Percentiles rank a stretch among this genome's conserved stretches.
Evolutionary conservation across 1,140 invertebrate species (phyloP).

Genomic region (Diorhabda elongata): DNA sequence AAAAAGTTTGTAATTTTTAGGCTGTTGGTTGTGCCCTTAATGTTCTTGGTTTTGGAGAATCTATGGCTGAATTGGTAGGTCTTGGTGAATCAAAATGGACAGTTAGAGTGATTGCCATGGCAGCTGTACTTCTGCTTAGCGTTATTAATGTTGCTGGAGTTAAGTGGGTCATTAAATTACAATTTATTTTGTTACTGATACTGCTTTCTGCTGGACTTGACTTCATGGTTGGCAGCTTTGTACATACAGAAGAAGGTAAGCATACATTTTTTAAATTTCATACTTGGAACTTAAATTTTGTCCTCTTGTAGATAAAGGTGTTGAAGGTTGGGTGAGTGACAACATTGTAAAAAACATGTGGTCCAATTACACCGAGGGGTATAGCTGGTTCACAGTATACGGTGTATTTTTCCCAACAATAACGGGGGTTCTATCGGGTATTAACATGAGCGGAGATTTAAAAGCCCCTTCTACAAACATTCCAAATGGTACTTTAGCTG

Average conservation of each 20-base stretch:
- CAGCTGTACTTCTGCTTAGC: slow-evolving; percentile 75
- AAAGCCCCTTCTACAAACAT: slow-evolving; percentile 87
- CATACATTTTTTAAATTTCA: background rate
- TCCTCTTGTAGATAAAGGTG: slow-evolving; percentile 63
- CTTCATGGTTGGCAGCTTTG: slow-evolving; percentile 85
- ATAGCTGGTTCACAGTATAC: slow-evolving; percentile 89
- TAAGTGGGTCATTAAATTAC: slow-evolving; percentile 90
- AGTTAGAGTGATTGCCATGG: slow-evolving; percentile 74
- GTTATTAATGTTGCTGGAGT: slow-evolving; percentile 88
- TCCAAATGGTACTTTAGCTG: slow-evolving; percentile 88
- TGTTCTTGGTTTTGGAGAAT: slow-evolving; percentile 92
- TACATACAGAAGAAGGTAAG: slow-evolving; percentile 61
- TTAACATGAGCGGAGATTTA: slow-evolving; percentile 97
- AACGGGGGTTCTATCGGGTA: slow-evolving; percentile 89
- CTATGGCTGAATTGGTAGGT: slow-evolving; percentile 80
- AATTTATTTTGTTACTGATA: slow-evolving; percentile 79
- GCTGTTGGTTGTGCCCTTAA: slow-evolving; percentile 93
- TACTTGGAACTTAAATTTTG: background rate
- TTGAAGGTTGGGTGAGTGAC: slow-evolving; percentile 77
- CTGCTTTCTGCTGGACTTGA: slow-evolving; percentile 82
- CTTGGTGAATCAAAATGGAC: slow-evolving; percentile 67
- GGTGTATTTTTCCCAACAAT: slow-evolving; percentile 94
- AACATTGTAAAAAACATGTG: slow-evolving; percentile 81
- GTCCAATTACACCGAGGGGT: slow-evolving; percentile 70
- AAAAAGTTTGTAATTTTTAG: slow-evolving; percentile 49